Percentiles rank a stretch among this genome's conserved stretches.
Evolutionary conservation across 2,797 vertebrate genomes (phyloP).

Genomic region (Sebastes diploproa): DNA sequence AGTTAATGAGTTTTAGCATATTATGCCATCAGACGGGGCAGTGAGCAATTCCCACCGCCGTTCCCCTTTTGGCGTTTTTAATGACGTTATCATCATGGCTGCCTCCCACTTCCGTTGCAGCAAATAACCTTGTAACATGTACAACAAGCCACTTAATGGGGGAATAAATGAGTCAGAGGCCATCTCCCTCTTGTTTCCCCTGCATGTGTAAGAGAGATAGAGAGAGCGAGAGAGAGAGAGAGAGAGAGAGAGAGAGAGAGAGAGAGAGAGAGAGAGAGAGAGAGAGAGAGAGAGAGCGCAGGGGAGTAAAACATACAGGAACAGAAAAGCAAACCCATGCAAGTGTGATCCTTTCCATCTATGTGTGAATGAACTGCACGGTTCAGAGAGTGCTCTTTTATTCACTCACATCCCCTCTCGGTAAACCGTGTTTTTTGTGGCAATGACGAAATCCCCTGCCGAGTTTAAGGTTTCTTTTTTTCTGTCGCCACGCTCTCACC

Average conservation of each 20-base stretch:
- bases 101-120: conserved; percentile 41
- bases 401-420: conserved; percentile 37
- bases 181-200: conserved; percentile 17
- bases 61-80: conserved; percentile 42
- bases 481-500: conserved; percentile 59
- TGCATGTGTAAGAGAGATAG: not conserved
- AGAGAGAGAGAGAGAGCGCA: not conserved
- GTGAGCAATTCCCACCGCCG: conserved; percentile 29
- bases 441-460: conserved; percentile 43
- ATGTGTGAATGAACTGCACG: conserved; percentile 53
- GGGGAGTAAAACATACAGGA: conserved; percentile 23
- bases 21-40: conserved; percentile 36
- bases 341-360: conserved; percentile 31
- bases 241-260: no score
- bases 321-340: conserved; percentile 28
- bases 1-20: conserved; percentile 39
- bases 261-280: no score
- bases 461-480: conserved; percentile 53
- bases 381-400: conserved; percentile 40
- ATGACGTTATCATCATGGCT: conserved; percentile 54
- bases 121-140: conserved; percentile 53
- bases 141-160: conserved; percentile 60
- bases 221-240: no score
- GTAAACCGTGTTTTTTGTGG: conserved; percentile 36
- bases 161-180: conserved; percentile 63